A percentile compares a stretch with the other conserved stretches of the same genome.
Evolutionary conservation across 30 jellyfish, hydroid and myxozoan genomes (phyloP).

Genomic region (Pelagia noctiluca): DNA sequence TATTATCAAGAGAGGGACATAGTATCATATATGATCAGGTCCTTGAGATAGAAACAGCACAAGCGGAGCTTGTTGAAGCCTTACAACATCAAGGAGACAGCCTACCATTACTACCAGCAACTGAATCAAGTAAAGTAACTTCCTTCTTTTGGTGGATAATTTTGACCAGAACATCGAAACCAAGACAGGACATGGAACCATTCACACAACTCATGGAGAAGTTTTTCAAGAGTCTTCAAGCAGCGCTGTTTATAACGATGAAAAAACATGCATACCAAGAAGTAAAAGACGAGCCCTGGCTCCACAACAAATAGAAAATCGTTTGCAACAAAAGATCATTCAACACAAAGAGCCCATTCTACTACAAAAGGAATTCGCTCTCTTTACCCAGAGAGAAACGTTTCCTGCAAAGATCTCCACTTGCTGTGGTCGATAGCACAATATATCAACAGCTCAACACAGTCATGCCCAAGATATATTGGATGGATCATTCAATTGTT

Average conservation of each 20-base stretch:
- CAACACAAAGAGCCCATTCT: neutral
- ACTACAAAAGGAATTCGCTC: neutral
- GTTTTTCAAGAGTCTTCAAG: slow-evolving; percentile 3
- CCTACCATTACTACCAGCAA: slow-evolving; percentile 23
- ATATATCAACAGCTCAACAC: neutral
- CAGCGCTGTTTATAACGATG: neutral
- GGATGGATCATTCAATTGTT: slow-evolving; percentile 9
- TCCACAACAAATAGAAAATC: slow-evolving; percentile 18
- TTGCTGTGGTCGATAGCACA: neutral
- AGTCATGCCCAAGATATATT: slow-evolving; percentile 9
- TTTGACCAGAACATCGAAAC: slow-evolving; percentile 15
- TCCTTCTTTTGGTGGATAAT: slow-evolving; percentile 45
- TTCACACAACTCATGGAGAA: no score
- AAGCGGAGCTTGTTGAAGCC: slow-evolving; percentile 17
- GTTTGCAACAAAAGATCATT: slow-evolving; percentile 2
- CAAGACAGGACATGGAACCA: slow-evolving; percentile 33
- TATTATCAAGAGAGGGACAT: slow-evolving; percentile 14
- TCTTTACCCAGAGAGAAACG: slow-evolving; percentile 2
- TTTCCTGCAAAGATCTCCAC: slow-evolving; percentile 2
- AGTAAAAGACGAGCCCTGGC: slow-evolving; percentile 29
- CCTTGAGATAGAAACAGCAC: slow-evolving; percentile 25
- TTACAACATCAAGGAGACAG: slow-evolving; percentile 1
- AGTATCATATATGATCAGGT: neutral
- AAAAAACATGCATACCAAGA: slow-evolving; percentile 20
- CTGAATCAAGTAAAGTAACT: neutral